A percentile compares a stretch with the other conserved stretches of the same genome.
phyloP scores from a whole-genome alignment of 2,113 vertebrate genomes.

The Catharus fuscescens region DNA sequence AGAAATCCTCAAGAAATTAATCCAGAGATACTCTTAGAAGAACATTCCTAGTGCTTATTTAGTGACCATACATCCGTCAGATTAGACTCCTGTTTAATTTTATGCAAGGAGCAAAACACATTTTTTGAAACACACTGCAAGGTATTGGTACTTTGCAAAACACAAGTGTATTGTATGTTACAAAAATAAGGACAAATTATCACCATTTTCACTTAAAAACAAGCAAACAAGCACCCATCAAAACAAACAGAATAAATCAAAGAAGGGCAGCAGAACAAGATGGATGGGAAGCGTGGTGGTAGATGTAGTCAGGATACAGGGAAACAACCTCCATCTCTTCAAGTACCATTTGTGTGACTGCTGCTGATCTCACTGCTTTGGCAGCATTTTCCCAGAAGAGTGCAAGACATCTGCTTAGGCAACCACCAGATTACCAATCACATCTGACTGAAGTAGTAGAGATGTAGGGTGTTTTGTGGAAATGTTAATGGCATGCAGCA shows the following conservation, averaged over 20 bases:
- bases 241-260: not conserved
- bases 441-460: not conserved
- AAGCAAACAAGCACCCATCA: not conserved
- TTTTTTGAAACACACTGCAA: not conserved
- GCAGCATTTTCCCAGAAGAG: not conserved
- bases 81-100: not conserved
- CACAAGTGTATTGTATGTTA: rapidly evolving
- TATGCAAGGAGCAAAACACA: not conserved
- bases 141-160: not conserved
- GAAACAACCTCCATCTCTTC: not conserved
- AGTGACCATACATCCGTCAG: not conserved
- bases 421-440: not conserved
- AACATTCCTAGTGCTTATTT: not conserved
- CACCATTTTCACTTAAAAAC: not conserved
- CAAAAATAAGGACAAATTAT: not conserved
- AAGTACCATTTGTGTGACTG: not conserved
- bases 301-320: not conserved
- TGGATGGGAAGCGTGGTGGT: not conserved
- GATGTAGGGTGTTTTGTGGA: rapidly evolving
- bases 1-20: constrained; percentile 16
- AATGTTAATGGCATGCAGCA: not conserved
- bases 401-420: not conserved
- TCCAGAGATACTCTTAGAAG: not conserved
- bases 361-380: not conserved
- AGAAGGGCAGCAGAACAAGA: not conserved